These are phyloP conservation scores for Cancer borealis DNA, from an alignment of 2,888 invertebrate genomes.

Conservation along the genomic window DNA sequence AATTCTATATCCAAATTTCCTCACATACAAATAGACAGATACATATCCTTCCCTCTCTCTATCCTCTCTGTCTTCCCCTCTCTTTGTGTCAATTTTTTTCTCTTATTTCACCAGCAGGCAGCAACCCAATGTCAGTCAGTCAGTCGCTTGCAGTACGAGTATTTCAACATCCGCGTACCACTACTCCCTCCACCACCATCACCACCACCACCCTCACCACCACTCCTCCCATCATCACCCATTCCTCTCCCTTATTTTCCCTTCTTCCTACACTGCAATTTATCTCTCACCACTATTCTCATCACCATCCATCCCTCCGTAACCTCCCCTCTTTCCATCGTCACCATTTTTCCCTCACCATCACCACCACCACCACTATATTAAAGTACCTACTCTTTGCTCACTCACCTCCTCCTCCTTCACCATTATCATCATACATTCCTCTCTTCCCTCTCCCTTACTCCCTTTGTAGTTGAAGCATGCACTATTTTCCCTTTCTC, in stretches of 20 bases:
- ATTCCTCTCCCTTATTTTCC: background rate
- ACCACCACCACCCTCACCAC: background rate
- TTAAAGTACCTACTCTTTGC: too few relatives aligned
- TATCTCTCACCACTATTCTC: background rate
- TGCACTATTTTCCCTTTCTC: too few relatives aligned
- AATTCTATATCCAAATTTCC: background rate
- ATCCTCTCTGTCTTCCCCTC: background rate
- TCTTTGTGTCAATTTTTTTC: background rate
- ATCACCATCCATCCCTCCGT: background rate
- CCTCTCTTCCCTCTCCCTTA: background rate
- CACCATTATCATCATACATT: background rate
- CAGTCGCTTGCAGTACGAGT: background rate
- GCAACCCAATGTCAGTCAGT: too few relatives aligned
- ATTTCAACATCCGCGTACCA: background rate
- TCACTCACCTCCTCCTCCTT: too few relatives aligned
- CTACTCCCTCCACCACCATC: background rate
- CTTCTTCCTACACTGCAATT: background rate
- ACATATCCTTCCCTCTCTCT: background rate
- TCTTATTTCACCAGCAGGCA: background rate
- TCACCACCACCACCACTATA: too few relatives aligned
- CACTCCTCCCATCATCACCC: background rate
- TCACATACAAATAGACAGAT: background rate
- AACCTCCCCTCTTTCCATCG: background rate
- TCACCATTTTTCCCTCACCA: too few relatives aligned
- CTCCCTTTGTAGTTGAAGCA: too few relatives aligned